Conservation (phyloP, 2,797 vertebrate genomes). For the Phataginus tricuspis region DNA sequence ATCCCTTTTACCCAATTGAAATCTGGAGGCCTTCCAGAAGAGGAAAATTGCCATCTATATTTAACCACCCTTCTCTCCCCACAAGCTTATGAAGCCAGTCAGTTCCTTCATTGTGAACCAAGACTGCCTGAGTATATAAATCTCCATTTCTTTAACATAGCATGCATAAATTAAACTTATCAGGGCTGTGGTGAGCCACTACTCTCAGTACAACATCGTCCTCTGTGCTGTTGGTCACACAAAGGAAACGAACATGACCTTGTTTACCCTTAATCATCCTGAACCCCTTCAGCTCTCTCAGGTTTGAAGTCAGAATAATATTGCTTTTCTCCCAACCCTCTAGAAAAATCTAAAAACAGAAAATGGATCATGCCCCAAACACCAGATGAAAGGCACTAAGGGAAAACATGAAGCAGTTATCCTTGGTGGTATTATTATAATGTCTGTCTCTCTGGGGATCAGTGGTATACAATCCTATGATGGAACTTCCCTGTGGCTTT, state of each 20-base stretch:
- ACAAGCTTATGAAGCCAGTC: neutral
- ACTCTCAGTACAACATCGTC: neutral
- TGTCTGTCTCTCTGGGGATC: neutral
- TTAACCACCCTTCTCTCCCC: neutral
- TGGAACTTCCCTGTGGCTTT: constrained; percentile 48
- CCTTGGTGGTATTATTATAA: neutral
- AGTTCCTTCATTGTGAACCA: neutral
- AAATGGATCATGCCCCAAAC: constrained; percentile 46
- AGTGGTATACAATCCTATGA: neutral
- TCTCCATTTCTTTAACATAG: constrained; percentile 15
- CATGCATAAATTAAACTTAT: neutral
- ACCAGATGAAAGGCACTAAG: constrained; percentile 42
- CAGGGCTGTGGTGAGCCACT: neutral
- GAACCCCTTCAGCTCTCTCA: neutral
- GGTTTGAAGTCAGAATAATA: constrained; percentile 50
- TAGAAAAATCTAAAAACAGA: constrained; percentile 43
- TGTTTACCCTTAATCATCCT: constrained; percentile 16
- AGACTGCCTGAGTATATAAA: neutral
- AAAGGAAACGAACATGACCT: constrained; percentile 1
- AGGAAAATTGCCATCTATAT: neutral
- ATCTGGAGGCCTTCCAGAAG: neutral
- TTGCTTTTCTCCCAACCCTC: constrained; percentile 21
- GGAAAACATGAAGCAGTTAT: constrained; percentile 36
- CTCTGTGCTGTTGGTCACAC: neutral
- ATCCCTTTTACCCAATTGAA: neutral